phyloP scores from a whole-genome alignment of 2,113 vertebrate genomes.

The Sarotherodon lohbergeri region DNA sequence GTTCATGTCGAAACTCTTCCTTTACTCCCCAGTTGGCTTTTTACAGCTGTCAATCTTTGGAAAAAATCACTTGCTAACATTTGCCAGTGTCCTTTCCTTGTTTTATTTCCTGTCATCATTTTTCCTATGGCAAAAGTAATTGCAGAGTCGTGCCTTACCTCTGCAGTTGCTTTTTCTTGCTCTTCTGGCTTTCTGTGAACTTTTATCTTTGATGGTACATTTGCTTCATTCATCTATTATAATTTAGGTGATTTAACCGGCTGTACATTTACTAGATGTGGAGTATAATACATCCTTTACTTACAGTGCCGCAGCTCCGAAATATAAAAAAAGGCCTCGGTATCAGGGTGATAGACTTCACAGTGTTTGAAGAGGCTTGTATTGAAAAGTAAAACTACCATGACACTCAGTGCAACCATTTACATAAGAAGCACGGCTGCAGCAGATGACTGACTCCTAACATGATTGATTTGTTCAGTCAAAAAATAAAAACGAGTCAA shows the following conservation, averaged over 20 bases:
- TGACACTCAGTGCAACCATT: constrained; percentile 38
- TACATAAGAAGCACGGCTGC: constrained; percentile 51
- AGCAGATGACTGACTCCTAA: constrained; percentile 45
- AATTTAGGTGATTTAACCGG: constrained; percentile 12
- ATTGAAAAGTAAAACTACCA: constrained; percentile 48
- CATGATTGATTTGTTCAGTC: constrained; percentile 49
- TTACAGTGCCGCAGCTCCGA: neutral
- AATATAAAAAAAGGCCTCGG: constrained; percentile 13
- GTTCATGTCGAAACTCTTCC: constrained; percentile 31
- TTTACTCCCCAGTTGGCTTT: constrained; percentile 13
- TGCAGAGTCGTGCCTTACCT: neutral
- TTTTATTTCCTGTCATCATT: neutral
- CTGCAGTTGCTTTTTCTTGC: neutral
- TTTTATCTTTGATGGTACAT: neutral
- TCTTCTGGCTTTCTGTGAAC: neutral
- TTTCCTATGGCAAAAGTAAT: neutral
- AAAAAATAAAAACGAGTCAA: constrained; percentile 11
- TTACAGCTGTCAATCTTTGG: constrained; percentile 8
- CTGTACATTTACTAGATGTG: neutral
- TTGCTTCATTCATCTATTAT: constrained; percentile 1
- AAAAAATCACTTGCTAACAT: neutral
- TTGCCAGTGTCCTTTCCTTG: neutral
- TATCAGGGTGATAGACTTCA: constrained; percentile 17
- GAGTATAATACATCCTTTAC: neutral
- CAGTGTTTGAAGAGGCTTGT: neutral